Evolutionary conservation across 2,113 vertebrate species (phyloP), one percentile per base, ranked within the genome.

Genomic region (Saiga tatarica): DNA sequence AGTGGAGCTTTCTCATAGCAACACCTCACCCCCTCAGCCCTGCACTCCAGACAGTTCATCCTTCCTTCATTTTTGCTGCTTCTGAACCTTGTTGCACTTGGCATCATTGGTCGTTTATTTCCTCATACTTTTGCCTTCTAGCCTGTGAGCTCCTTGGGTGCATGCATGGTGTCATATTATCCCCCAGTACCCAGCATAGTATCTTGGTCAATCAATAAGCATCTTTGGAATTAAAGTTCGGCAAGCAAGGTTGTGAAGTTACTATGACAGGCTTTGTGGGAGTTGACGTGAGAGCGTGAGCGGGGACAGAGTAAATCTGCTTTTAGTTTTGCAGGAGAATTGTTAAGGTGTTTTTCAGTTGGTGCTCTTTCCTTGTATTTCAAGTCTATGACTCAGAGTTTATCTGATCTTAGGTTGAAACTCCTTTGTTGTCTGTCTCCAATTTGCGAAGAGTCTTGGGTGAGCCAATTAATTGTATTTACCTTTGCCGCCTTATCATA

Each of bases 1-100:
- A 16, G 26, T 26, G 53, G 53, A 4, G 14, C 84, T 81, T 59
- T 45, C 57, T 74, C 17, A 3, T 57, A 2, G n/a, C 67, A 13
- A 2, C n/a, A 3, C 19, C 23, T 16, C 11, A 0, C 4, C 0
- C 1, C 1, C 30, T 23, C 6, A 25, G 11, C 79, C 79, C 30
- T 1, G 9, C 30, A 12, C 21, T 26, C 50, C 10, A 3, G 26
- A 7, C 1, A 1, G 7, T 42, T 60, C 71, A 1, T 39, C 30
- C 3, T 26, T 13, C 82, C 82, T 39, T 79, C 15, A 0, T 23
- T 42, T 64, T 30, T 19, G 4, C 25, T 1, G 2, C 87, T 57
- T 33, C n/a, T 57, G 5, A 17, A 2, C 53, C 19, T 17, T n/a
- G 16, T n/a, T 16, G 19, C 2, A 5, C 16, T 93, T 42, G 4